phyloP scores from a whole-genome alignment of 2,888 invertebrate genomes.

The Chalcosyrphus nemorum region DNA sequence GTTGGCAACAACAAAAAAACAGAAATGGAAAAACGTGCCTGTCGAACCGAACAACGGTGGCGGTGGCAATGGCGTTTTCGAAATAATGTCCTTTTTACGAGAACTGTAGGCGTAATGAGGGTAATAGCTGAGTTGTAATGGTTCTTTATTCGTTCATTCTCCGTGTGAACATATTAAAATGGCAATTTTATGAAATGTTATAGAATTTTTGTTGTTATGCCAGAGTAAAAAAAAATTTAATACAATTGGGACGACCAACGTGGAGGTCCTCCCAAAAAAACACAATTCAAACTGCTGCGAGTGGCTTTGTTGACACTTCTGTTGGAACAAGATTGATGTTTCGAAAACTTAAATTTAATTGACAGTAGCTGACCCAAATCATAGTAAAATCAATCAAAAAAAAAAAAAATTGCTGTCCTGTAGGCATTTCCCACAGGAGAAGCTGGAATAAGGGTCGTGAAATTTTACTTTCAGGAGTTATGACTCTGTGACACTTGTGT shows the following conservation, averaged over 20 bases:
- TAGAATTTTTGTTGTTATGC: slow-evolving; percentile 24
- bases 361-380: slow-evolving; percentile 45
- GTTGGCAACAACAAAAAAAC: not conserved
- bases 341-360: slow-evolving; percentile 47
- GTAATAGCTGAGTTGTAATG: slow-evolving; percentile 55
- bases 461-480: too few relatives aligned
- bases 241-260: too few relatives aligned
- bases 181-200: slow-evolving; percentile 53
- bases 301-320: slow-evolving; percentile 18
- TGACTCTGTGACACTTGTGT: too few relatives aligned
- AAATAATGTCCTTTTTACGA: slow-evolving; percentile 63
- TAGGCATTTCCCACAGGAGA: too few relatives aligned
- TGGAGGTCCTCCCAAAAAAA: slow-evolving; percentile 15
- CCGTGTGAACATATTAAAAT: slow-evolving; percentile 31
- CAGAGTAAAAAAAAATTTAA: not conserved
- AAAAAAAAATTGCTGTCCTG: too few relatives aligned
- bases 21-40: slow-evolving; percentile 53
- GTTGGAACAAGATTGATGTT: slow-evolving; percentile 54
- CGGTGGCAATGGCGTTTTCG: slow-evolving; percentile 18
- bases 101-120: slow-evolving; percentile 58
- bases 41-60: slow-evolving; percentile 14
- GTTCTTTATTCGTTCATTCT: slow-evolving; percentile 33
- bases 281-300: not conserved
- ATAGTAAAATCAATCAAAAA: slow-evolving; percentile 31
- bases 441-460: too few relatives aligned